Conservation (phyloP, 2,888 invertebrate genomes). For the Catocala fraxini region DNA sequence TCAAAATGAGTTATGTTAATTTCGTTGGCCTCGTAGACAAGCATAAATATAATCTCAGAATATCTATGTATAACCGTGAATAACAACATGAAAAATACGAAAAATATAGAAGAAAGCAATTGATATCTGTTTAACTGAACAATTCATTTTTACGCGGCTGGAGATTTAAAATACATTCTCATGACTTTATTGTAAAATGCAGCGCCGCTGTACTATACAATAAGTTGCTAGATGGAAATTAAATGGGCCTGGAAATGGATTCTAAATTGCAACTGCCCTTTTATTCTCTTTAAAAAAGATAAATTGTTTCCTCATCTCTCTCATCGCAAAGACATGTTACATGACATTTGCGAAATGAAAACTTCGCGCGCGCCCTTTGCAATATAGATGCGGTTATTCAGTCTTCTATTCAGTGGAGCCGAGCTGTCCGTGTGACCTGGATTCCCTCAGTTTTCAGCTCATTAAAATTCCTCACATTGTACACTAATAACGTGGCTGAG, state of each 20-base stretch:
- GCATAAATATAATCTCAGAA: no score
- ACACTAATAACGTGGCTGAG: conserved; percentile 41
- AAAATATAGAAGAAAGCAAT: no score
- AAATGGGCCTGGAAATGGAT: background rate
- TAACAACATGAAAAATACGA: no score
- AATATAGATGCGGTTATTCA: conserved; percentile 36
- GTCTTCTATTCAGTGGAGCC: conserved; percentile 31
- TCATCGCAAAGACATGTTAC: background rate
- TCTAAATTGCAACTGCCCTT: background rate
- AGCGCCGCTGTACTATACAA: background rate
- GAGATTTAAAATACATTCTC: no score
- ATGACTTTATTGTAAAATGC: no score
- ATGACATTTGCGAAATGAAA: conserved; percentile 8
- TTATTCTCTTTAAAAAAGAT: background rate
- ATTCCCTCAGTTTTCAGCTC: conserved; percentile 48
- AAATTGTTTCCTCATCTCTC: background rate
- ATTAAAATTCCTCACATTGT: conserved; percentile 53
- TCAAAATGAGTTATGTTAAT: background rate
- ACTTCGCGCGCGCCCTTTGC: conserved; percentile 20
- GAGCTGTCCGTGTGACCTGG: conserved; percentile 47
- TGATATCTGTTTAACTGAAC: no score
- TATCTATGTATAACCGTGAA: no score
- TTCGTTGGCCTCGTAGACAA: no score
- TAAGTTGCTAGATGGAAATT: background rate
- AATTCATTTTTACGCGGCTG: no score